phyloP scores from a whole-genome alignment of 2,113 vertebrate genomes.

The mouse (Mus musculus) region GRCm39 chr7:82870001-82870500 shows the following conservation, averaged over 20 bases:
- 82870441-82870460: background rate
- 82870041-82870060: background rate
- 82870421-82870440: background rate
- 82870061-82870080: background rate
- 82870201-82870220: background rate
- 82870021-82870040: background rate
- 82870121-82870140: background rate
- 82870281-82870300: background rate
- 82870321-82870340: background rate
- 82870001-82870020: background rate
- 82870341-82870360: background rate
- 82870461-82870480: background rate
- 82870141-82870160: background rate
- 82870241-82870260: background rate
- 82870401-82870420: background rate
- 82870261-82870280: too few relatives aligned
- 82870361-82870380: background rate
- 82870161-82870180: too few relatives aligned
- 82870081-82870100: background rate
- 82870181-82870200: background rate
- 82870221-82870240: background rate
- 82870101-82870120: background rate
- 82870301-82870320: background rate
- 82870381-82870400: background rate
- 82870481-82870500: background rate